Conservation (phyloP, 2,113 vertebrate species). For the Mobula hypostoma region DNA sequence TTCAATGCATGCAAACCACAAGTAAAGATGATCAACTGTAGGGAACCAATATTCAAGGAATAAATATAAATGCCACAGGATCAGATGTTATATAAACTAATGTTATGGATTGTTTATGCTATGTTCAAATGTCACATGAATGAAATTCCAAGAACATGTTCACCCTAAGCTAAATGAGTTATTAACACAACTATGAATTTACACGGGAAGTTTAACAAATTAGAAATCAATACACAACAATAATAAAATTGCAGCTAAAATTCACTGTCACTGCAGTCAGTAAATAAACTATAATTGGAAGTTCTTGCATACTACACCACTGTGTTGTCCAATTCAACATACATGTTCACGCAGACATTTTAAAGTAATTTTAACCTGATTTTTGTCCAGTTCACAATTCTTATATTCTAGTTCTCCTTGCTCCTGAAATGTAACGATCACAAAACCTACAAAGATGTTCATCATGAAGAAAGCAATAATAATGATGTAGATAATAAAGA, state of each 20-base stretch:
- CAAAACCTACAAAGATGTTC: conserved; percentile 99
- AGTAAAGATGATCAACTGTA: not conserved
- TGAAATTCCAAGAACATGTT: not conserved
- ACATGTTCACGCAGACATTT: not conserved
- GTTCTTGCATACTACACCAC: not conserved
- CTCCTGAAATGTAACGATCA: conserved; percentile 98
- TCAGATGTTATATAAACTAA: not conserved
- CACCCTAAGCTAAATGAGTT: not conserved
- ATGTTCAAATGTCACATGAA: not conserved
- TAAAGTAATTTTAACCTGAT: conserved; percentile 71
- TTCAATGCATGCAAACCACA: not conserved
- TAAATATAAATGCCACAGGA: not conserved
- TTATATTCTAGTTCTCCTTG: conserved; percentile 98
- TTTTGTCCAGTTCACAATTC: conserved; percentile 99
- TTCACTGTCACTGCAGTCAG: not conserved
- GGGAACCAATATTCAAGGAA: not conserved
- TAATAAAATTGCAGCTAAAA: not conserved
- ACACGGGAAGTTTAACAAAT: not conserved
- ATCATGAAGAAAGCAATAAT: conserved; percentile 99
- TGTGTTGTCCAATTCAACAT: no score
- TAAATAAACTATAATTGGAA: not conserved
- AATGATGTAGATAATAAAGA: conserved; percentile 99
- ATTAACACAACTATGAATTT: not conserved
- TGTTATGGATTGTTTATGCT: not conserved
- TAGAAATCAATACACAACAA: not conserved